A percentile compares a stretch with the other conserved stretches of the same genome.
Conservation (phyloP, 2,888 invertebrate species). For the Argyresthia goedartella region DNA sequence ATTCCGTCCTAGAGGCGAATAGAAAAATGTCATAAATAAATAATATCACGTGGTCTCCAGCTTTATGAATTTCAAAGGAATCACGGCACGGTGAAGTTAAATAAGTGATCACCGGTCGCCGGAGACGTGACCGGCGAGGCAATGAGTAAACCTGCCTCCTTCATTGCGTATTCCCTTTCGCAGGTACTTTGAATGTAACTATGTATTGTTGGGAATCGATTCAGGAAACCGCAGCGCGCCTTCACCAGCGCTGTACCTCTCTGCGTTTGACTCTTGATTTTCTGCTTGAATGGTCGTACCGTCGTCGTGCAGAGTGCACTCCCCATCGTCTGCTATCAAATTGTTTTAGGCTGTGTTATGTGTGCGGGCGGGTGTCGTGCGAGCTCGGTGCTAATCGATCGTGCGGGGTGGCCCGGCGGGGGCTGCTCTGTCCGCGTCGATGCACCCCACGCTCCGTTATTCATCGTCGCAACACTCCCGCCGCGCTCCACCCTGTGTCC, state of each 20-base stretch:
- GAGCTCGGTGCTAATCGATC: constrained; percentile 46
- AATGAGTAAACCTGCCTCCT: constrained; percentile 34
- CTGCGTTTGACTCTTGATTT: too few relatives aligned
- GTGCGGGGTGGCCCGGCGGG: constrained; percentile 41
- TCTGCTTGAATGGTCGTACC: too few relatives aligned
- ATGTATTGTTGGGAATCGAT: constrained; percentile 1
- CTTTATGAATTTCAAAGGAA: constrained; percentile 54
- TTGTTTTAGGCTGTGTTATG: background rate
- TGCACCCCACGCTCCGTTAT: constrained; percentile 55
- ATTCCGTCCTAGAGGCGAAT: constrained; percentile 23
- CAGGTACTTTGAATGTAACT: constrained; percentile 5
- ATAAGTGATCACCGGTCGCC: constrained; percentile 62
- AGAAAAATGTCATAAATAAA: constrained; percentile 57
- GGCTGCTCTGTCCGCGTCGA: constrained; percentile 35
- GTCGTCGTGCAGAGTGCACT: too few relatives aligned
- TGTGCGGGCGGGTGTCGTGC: constrained; percentile 13
- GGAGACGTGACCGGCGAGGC: constrained; percentile 45
- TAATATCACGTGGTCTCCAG: constrained; percentile 43
- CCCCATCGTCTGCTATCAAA: background rate
- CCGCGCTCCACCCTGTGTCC: constrained; percentile 45
- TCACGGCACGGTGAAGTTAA: constrained; percentile 60
- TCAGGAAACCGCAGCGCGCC: background rate
- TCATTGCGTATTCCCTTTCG: constrained; percentile 19
- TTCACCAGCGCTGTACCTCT: too few relatives aligned
- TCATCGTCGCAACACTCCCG: constrained; percentile 62